Evolutionary conservation across 1,140 invertebrate species (phyloP), one percentile per base, ranked within the genome.

Genomic region (Bombyx mori): DNA sequence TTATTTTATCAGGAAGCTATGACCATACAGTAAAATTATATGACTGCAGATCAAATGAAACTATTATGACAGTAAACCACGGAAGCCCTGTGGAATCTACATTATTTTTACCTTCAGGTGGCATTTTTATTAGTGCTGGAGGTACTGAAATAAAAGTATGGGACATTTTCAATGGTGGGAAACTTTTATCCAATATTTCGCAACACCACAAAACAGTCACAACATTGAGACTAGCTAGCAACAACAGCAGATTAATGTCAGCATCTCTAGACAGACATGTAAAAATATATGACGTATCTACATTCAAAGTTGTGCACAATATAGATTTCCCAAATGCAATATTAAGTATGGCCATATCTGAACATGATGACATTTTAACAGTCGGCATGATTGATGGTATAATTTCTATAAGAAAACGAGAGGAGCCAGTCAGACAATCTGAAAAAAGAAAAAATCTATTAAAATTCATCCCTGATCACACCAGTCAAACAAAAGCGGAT

Each of bases 121-220:
- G 96, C 51, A 91, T 99, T 65, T 95, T 99, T 73, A 88, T 98
- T 12, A 96, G 96, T 70, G 96, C 96, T 66, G 97, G 98, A 73
- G 97, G 96, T 8, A 97, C 93, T 44, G 93, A 96, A 85, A 93
- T 99, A 1, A 94, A 94, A 87, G 93, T 99, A 8, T 99, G 97
- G 97, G 97, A 99, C 88, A 92, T 94, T 50, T 89, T 98, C 46
- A 91, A 93, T 61, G 95, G 95, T 55, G 96, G 97, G 7, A 93
- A 93, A 79, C 82, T 98, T 57, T 77, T 98, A 8, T 92, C 93
- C 8, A 92, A 91, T 81, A 90, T 97, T 69, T 92, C 92, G 48
- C 92, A 95, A 75, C 94, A 99, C 83, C 96, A 99, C 77, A 99
- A 99, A 90, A 98, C 97, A 2, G 92, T 99, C 2, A 98, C 96